Evolutionary conservation across 2,797 vertebrate species (phyloP).

Genomic region (Coracias cyanogaster): DNA sequence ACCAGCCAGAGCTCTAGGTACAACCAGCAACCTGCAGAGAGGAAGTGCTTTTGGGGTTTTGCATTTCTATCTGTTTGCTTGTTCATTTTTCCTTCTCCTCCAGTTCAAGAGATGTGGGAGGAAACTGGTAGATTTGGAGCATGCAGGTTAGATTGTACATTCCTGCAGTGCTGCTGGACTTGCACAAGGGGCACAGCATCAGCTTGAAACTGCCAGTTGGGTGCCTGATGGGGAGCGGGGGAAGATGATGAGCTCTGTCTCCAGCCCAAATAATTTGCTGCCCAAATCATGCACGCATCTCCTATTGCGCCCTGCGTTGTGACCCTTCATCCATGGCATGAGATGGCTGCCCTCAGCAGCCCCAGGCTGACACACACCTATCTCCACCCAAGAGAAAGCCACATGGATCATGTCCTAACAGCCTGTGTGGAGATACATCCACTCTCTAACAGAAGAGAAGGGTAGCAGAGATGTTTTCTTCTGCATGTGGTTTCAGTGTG

Average conservation of each 20-base stretch:
- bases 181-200: accelerated
- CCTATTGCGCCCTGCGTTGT: background rate
- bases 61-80: background rate
- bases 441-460: background rate
- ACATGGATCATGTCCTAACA: background rate
- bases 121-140: background rate
- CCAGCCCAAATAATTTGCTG: background rate
- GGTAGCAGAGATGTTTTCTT: background rate
- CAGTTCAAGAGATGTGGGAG: background rate
- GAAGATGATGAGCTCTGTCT: background rate
- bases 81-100: background rate
- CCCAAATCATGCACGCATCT: accelerated
- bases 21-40: background rate
- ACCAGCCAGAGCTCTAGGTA: conserved; percentile 54
- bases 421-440: accelerated
- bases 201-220: accelerated
- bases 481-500: background rate
- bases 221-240: accelerated
- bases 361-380: background rate
- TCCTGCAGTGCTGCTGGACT: background rate
- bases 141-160: accelerated
- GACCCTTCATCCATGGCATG: background rate
- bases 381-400: background rate
- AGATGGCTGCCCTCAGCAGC: background rate
- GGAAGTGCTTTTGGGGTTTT: conserved; percentile 9